Evolutionary conservation across 2,888 invertebrate genomes (phyloP).

Genomic region (Drosophila anomelani): DNA sequence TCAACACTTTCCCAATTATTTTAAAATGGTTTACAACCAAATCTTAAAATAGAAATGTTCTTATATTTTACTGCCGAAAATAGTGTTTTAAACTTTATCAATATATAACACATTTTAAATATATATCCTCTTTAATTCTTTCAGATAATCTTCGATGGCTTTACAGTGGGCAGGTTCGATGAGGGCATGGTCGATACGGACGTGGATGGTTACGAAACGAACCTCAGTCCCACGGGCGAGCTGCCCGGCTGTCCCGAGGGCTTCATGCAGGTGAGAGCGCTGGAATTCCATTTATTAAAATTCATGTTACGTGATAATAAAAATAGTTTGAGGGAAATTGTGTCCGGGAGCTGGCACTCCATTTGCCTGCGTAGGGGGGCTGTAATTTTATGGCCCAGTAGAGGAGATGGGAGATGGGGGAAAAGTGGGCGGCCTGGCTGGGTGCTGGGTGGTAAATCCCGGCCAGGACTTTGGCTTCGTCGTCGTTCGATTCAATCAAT

Average conservation of each 20-base stretch:
- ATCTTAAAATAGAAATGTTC: not conserved
- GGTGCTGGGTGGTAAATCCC: slow-evolving; percentile 21
- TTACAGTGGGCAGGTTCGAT: slow-evolving; percentile 93
- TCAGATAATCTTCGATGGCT: slow-evolving; percentile 93
- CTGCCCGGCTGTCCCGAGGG: slow-evolving; percentile 94
- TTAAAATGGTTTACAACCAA: no score
- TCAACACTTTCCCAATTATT: not conserved
- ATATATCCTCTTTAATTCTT: slow-evolving; percentile 31
- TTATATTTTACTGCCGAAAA: not conserved
- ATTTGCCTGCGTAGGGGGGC: slow-evolving; percentile 59
- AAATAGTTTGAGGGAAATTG: slow-evolving; percentile 44
- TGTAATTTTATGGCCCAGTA: slow-evolving; percentile 65
- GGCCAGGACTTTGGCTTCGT: slow-evolving; percentile 29
- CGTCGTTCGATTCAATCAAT: slow-evolving; percentile 77
- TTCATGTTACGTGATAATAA: slow-evolving; percentile 66
- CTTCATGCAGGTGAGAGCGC: slow-evolving; percentile 90
- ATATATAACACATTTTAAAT: not conserved
- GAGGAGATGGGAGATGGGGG: not conserved
- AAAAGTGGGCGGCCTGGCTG: not conserved
- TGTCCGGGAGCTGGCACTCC: slow-evolving; percentile 62
- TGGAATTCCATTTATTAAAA: slow-evolving; percentile 60
- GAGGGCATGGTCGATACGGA: slow-evolving; percentile 86
- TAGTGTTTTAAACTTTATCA: no score
- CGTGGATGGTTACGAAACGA: slow-evolving; percentile 84
- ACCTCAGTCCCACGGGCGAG: slow-evolving; percentile 86